Conservation (phyloP, 2,113 vertebrate genomes). For the Pan paniscus region DNA sequence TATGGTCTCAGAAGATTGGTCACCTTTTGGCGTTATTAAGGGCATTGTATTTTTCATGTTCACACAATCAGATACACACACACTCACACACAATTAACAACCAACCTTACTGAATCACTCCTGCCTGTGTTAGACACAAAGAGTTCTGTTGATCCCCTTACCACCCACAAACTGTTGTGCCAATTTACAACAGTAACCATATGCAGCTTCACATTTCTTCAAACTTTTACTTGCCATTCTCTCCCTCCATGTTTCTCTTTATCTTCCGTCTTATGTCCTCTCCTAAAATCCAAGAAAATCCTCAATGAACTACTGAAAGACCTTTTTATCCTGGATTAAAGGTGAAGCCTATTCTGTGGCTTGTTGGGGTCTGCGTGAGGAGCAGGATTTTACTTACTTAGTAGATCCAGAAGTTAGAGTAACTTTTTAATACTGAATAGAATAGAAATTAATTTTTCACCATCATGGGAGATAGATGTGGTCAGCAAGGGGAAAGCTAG, state of each 20-base stretch:
- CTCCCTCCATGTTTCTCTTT: not conserved
- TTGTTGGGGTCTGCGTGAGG: not conserved
- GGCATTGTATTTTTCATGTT: not conserved
- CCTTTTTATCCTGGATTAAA: not conserved
- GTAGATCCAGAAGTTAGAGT: not conserved
- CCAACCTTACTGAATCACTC: not conserved
- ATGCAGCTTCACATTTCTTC: not conserved
- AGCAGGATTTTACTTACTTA: not conserved
- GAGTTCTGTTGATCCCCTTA: not conserved
- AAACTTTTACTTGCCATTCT: not conserved
- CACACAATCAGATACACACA: not conserved
- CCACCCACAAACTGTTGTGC: not conserved
- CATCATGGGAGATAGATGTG: constrained; percentile 4
- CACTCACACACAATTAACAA: not conserved
- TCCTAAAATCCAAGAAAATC: constrained; percentile 17
- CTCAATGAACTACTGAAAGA: constrained; percentile 32
- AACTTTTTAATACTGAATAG: constrained; percentile 13
- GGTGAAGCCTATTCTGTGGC: not conserved
- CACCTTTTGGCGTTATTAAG: not conserved
- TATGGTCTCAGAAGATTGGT: not conserved
- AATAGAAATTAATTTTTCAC: constrained; percentile 42
- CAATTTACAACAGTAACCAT: not conserved
- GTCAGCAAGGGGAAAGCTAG: not conserved
- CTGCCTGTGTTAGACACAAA: not conserved
- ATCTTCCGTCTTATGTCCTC: not conserved